Evolutionary conservation across 2,797 vertebrate species (phyloP), one percentile per base, ranked within the genome.

Genomic region (Limnodromus scolopaceus): DNA sequence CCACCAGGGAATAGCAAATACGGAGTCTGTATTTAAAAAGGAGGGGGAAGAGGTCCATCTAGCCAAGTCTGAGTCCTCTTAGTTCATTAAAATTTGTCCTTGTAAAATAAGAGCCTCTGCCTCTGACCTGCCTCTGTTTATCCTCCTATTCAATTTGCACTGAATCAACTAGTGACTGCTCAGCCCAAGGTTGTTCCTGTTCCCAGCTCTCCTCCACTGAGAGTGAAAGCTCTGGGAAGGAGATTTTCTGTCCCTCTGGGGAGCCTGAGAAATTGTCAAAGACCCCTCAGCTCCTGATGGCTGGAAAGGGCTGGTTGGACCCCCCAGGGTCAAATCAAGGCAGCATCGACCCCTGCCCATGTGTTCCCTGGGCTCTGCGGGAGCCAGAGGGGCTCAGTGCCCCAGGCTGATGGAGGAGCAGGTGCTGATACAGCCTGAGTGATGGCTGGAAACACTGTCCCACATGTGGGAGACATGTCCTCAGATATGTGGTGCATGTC

Each of bases 291-390:
- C 32, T 65, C 14, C 55, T 63, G 25, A n/a, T 74, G 61, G 7
- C 28, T 80, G 45, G 27, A 39, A 65, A 49, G 27, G 45, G 18
- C 16, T 36, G 39, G 6, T 23, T 8, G 24, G 27, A 60, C 9
- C 5, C 5, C 22, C 16, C 0, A 0, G 60, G 53, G 68, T 38
- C 16, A 41, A 20, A 28, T 22, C n/a, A 39, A 46, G 63, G 24
- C 53, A 82, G 16, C 41, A 51, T 2, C 0, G 2, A 58, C 11
- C 28, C 61, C 45, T 55, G n/a, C 36, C 70, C 0, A 0, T 8
- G 7, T 36, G 61, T 54, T 9, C 41, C 28, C 11, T 57, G 74
- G 60, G 24, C 46, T 38, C 54, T 20, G 22, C 0, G 5, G 55
- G 13, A 68, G 7, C 28, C 41, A 34, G 36, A 0, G 2, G 1